phyloP scores from a whole-genome alignment of 2,888 invertebrate genomes.

The Rhynchonema sp. region DNA sequence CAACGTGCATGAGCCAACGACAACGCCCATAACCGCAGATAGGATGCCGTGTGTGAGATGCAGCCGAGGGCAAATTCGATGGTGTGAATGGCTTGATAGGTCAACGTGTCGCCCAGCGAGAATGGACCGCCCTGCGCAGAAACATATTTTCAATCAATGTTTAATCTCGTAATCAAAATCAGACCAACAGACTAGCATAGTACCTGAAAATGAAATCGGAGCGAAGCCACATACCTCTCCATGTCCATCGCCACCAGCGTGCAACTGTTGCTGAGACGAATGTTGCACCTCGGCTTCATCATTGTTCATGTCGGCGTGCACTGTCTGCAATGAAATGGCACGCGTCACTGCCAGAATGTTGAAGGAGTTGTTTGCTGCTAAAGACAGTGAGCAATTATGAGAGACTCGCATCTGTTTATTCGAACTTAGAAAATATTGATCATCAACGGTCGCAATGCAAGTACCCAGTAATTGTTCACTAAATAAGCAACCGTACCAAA shows the following conservation, averaged over 20 bases:
- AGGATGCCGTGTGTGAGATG: slow-evolving; percentile 28
- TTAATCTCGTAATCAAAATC: neutral
- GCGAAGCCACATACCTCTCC: too few species aligned
- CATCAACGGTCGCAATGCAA: too few species aligned
- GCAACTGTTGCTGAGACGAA: neutral
- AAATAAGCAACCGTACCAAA: neutral
- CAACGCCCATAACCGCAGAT: slow-evolving; percentile 27
- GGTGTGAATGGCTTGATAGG: slow-evolving; percentile 27
- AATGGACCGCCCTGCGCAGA: slow-evolving; percentile 13
- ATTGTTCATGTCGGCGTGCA: slow-evolving; percentile 22
- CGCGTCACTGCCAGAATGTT: too few species aligned
- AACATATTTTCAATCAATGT: neutral
- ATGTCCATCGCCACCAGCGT: slow-evolving; percentile 15
- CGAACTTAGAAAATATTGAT: too few species aligned
- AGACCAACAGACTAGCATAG: too few species aligned
- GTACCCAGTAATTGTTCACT: neutral
- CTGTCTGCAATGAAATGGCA: slow-evolving; percentile 15
- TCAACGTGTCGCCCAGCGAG: slow-evolving; percentile 24
- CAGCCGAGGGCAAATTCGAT: slow-evolving; percentile 28
- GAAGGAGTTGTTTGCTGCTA: too few species aligned
- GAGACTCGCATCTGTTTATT: too few species aligned
- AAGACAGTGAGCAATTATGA: too few species aligned
- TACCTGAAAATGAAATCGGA: too few species aligned
- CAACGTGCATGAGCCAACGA: slow-evolving; percentile 27
- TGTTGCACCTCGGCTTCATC: slow-evolving; percentile 24